Evolutionary conservation across 2,888 invertebrate species (phyloP), one percentile per base, ranked within the genome.

Genomic region (Strigamia maritima): DNA sequence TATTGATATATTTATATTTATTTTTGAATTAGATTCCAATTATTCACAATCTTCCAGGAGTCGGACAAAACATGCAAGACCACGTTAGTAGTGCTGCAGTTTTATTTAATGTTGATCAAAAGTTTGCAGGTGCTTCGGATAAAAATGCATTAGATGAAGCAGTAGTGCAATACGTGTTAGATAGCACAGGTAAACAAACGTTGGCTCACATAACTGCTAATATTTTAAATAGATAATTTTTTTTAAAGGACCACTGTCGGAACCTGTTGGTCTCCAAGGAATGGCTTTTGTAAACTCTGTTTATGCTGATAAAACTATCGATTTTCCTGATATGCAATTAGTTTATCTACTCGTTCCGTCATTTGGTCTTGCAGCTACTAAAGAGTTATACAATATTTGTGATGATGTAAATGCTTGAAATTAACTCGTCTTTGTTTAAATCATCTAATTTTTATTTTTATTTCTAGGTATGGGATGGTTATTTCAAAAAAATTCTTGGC

Each of bases 401-500:
- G 40, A 40, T 14, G 40, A 40, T 7, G 40, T 40, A 40, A 40
- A 10, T 7, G n/a, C n/a, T n/a, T n/a, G n/a, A n/a, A n/a, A n/a
- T 40, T 40, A 40, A 10, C 14, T 40, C 14, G 8, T 40, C 14
- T 10, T 40, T 40, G 8, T 10, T 10, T 14, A 40, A 40, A 10
- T 40, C 8, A 10, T 40, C 14, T 10, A 40, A 10, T 10, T 10
- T 40, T 40, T 40, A n/a, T n/a, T 10, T 10, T 10, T 75, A 26
- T 16, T 75, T 28, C 26, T 28, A 75, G 75, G 28, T 26, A 16
- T 75, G 75, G 75, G 28, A 75, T 75, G 24, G 10, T 10, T 16
- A 16, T 16, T 75, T 75, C 26, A 14, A 26, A 24, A 22, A 22
- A 26, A 12, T 24, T 26, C 26, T 75, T 6, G 75, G 26, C 84